These are phyloP conservation scores for Tholera decimalis DNA, from an alignment of 2,888 invertebrate genomes.

Conservation along the genomic window DNA sequence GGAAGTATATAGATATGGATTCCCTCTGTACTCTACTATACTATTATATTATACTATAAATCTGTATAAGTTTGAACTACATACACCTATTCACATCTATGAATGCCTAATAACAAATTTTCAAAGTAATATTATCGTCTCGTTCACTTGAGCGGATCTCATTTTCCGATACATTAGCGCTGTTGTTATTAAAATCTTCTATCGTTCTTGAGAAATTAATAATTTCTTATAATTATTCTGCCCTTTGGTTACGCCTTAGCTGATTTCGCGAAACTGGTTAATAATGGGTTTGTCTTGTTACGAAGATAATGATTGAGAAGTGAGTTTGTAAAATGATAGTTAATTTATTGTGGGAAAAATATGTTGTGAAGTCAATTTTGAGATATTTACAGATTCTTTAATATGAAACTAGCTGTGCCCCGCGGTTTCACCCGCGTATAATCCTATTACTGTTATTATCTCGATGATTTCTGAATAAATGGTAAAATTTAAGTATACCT, in stretches of 20 bases:
- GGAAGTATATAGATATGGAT: neutral
- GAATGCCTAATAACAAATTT: conserved; percentile 37
- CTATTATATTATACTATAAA: too few species aligned
- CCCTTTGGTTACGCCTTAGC: conserved; percentile 36
- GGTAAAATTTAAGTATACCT: too few species aligned
- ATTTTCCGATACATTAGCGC: conserved; percentile 52
- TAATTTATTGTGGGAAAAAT: conserved; percentile 21
- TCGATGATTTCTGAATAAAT: too few species aligned
- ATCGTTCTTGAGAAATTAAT: conserved; percentile 25
- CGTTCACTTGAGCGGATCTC: conserved; percentile 30
- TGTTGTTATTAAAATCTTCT: conserved; percentile 37
- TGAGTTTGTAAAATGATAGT: conserved; percentile 25
- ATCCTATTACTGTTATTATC: too few species aligned
- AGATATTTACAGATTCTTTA: conserved; percentile 2
- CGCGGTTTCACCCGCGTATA: too few species aligned
- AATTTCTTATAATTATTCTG: conserved; percentile 50
- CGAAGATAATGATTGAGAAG: conserved; percentile 27
- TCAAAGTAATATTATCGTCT: conserved; percentile 2
- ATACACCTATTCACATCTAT: neutral
- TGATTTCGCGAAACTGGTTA: conserved; percentile 22
- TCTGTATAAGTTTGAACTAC: neutral
- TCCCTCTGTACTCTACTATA: too few species aligned
- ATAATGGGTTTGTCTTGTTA: conserved; percentile 41
- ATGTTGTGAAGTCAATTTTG: conserved; percentile 15
- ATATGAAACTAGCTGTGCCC: too few species aligned